Evolutionary conservation across 2,797 vertebrate genomes (phyloP).

Genomic region (Eulemur coronatus): DNA sequence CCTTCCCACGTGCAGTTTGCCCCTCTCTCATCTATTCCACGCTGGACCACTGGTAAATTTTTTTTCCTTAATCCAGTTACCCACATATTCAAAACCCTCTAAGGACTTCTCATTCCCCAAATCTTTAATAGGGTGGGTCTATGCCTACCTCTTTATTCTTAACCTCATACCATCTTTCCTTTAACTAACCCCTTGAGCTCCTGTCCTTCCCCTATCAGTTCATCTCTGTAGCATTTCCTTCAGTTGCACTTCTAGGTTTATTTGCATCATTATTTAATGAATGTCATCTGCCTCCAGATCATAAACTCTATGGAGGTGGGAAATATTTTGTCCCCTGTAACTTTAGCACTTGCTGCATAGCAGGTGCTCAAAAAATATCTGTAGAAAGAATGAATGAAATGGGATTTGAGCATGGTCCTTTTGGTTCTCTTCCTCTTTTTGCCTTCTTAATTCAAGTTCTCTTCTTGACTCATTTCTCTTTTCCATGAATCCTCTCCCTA

Average conservation of each 20-base stretch:
- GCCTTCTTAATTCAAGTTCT: background rate
- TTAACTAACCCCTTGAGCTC: background rate
- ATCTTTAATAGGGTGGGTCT: background rate
- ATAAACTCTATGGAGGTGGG: background rate
- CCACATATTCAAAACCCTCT: background rate
- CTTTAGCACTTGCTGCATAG: background rate
- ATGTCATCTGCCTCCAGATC: background rate
- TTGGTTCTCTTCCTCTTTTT: background rate
- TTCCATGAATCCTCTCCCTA: background rate
- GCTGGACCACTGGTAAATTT: background rate
- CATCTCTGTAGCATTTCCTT: background rate
- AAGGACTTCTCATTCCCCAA: background rate
- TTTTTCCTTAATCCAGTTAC: background rate
- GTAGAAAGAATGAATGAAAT: background rate
- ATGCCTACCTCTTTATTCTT: background rate
- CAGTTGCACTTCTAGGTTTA: background rate
- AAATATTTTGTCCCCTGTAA: background rate
- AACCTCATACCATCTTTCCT: background rate
- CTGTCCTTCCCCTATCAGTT: background rate
- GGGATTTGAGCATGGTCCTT: background rate
- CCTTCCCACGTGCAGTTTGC: background rate
- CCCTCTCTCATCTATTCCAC: background rate
- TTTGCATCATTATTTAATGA: background rate
- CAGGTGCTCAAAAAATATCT: background rate
- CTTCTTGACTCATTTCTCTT: background rate